These are phyloP conservation scores for Scaptomyza flava DNA, from an alignment of 2,888 invertebrate species.

Conservation along the genomic window DNA sequence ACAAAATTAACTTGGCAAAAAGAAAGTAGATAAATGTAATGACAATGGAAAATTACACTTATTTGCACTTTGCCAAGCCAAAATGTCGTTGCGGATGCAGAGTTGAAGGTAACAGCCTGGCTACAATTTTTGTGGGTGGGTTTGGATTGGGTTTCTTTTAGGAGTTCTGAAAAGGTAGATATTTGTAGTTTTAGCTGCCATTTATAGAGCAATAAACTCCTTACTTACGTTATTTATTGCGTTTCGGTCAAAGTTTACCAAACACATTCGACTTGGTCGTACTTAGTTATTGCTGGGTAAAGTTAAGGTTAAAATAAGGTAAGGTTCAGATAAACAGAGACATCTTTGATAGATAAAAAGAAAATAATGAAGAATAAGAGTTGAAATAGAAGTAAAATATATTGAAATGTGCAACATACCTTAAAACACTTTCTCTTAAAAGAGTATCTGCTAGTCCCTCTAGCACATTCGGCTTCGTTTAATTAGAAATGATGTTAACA, in stretches of 20 bases:
- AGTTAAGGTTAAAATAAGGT: too few relatives aligned
- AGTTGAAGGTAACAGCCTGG: constrained; percentile 11
- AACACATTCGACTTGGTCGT: neutral
- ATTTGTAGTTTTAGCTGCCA: neutral
- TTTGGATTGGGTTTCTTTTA: constrained; percentile 4
- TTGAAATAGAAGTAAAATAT: too few relatives aligned
- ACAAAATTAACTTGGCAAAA: constrained; percentile 19
- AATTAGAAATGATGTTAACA: constrained; percentile 75
- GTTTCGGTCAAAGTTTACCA: constrained; percentile 17
- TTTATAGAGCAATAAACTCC: constrained; percentile 42
- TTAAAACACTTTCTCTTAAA: neutral
- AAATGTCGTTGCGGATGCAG: constrained; percentile 5
- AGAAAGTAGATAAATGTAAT: constrained; percentile 57
- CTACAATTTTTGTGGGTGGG: constrained; percentile 1
- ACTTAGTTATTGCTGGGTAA: neutral
- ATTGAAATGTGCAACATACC: neutral
- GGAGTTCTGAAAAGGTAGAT: neutral
- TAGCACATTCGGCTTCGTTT: constrained; percentile 16
- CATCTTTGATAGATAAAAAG: too few relatives aligned
- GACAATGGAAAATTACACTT: constrained; percentile 61
- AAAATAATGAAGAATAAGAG: too few relatives aligned
- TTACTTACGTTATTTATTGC: constrained; percentile 17
- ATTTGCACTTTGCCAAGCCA: constrained; percentile 51
- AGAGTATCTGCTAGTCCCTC: neutral
- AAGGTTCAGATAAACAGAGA: neutral